Conservation (phyloP, 2,113 vertebrate species). For the Peromyscus californicus region DNA sequence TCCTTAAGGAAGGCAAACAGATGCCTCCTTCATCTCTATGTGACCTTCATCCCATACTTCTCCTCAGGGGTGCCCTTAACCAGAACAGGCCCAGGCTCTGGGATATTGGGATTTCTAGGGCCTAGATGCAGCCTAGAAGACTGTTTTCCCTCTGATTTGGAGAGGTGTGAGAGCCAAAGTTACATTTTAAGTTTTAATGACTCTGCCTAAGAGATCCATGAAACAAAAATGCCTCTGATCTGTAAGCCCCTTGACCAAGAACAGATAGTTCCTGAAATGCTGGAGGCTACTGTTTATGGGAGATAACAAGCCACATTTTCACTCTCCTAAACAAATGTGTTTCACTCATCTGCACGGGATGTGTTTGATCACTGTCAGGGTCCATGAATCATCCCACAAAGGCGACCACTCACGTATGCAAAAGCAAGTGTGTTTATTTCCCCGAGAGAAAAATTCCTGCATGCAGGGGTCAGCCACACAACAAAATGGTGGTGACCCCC, state of each 20-base stretch:
- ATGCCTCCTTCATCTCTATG: constrained; percentile 90
- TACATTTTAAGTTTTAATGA: not conserved
- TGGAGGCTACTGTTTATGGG: not conserved
- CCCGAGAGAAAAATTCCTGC: too few species aligned
- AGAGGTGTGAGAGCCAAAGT: not conserved
- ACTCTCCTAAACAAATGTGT: not conserved
- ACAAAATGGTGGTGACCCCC: too few species aligned
- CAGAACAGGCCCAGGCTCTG: constrained; percentile 82
- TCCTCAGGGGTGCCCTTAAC: constrained; percentile 92
- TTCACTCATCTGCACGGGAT: not conserved
- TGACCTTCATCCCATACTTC: constrained; percentile 93
- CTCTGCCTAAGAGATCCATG: not conserved
- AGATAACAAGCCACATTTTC: not conserved
- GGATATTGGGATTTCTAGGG: not conserved
- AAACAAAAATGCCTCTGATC: not conserved
- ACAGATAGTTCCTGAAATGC: not conserved
- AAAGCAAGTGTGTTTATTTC: too few species aligned
- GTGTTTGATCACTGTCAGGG: not conserved
- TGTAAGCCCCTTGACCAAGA: not conserved
- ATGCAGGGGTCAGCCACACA: too few species aligned
- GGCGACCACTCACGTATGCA: too few species aligned
- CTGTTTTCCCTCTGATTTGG: not conserved
- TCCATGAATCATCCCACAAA: too few species aligned
- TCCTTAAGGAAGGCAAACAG: constrained; percentile 88
- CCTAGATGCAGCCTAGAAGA: constrained; percentile 57